Evolutionary conservation across 2,888 invertebrate genomes (phyloP).

Genomic region (Hydriomena furcata): DNA sequence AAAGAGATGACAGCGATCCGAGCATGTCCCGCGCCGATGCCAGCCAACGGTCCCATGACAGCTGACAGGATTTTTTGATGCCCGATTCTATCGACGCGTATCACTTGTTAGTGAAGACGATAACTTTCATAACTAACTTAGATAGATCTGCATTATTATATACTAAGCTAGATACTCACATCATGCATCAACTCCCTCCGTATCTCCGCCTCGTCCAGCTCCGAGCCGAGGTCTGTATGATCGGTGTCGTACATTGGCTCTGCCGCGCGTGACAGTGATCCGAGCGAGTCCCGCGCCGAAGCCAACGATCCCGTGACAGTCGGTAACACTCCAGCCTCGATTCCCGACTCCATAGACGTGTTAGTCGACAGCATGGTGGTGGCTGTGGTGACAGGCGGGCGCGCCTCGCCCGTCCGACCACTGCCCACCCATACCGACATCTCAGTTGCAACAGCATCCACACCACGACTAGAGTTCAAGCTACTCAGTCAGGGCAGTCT

Average conservation of each 20-base stretch:
- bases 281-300: constrained; percentile 81
- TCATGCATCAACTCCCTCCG: constrained; percentile 90
- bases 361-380: constrained; percentile 73
- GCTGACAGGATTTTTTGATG: too few species aligned
- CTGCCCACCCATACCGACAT: constrained; percentile 81
- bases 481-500: constrained; percentile 2
- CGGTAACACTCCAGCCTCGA: constrained; percentile 87
- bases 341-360: constrained; percentile 86
- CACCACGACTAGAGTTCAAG: constrained; percentile 46
- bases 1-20: too few species aligned
- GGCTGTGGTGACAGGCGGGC: constrained; percentile 56
- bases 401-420: constrained; percentile 65
- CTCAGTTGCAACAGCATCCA: constrained; percentile 72
- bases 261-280: constrained; percentile 82
- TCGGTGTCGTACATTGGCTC: constrained; percentile 90
- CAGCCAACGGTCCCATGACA: too few species aligned
- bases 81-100: too few species aligned
- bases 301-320: constrained; percentile 88
- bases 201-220: constrained; percentile 90
- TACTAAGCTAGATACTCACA: constrained; percentile 73
- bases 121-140: too few species aligned
- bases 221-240: constrained; percentile 91
- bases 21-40: too few species aligned
- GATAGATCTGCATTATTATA: too few species aligned
- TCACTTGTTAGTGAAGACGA: too few species aligned